A percentile compares a stretch with the other conserved stretches of the same genome.
These are phyloP conservation scores for Pachyrhynchus sulphureomaculatus DNA, from an alignment of 1,140 invertebrate species.

Conservation along the genomic window DNA sequence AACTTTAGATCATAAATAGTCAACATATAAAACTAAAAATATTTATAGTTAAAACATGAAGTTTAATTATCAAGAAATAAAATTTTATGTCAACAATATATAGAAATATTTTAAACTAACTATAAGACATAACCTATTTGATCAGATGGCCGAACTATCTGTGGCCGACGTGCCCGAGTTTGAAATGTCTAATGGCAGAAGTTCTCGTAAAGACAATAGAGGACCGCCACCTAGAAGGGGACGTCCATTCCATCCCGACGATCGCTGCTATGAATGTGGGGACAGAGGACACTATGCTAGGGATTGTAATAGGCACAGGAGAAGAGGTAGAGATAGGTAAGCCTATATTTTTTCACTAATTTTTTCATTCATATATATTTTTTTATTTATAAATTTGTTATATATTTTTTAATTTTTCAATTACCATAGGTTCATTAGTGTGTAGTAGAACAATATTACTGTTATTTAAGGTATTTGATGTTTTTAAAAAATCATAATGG, in stretches of 20 bases:
- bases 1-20: no score
- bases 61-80: no score
- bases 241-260: conserved; percentile 74
- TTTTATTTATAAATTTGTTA: conserved; percentile 22
- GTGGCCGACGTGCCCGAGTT: conserved; percentile 87
- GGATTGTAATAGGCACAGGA: conserved; percentile 74
- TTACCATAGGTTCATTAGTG: no score
- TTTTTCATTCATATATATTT: conserved; percentile 1
- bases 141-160: conserved; percentile 79
- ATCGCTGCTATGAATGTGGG: conserved; percentile 91
- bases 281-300: conserved; percentile 88
- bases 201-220: conserved; percentile 61
- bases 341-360: conserved; percentile 39
- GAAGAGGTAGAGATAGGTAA: conserved; percentile 57
- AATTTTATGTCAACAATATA: no score
- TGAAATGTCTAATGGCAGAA: conserved; percentile 86
- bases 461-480: no score
- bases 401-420: no score
- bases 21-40: no score
- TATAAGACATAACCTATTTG: no score
- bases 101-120: no score
- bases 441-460: no score
- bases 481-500: no score
- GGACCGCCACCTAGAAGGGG: conserved; percentile 58
- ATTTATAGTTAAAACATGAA: no score